Conservation (phyloP, 1,140 invertebrate species). For the Agrilus planipennis region DNA sequence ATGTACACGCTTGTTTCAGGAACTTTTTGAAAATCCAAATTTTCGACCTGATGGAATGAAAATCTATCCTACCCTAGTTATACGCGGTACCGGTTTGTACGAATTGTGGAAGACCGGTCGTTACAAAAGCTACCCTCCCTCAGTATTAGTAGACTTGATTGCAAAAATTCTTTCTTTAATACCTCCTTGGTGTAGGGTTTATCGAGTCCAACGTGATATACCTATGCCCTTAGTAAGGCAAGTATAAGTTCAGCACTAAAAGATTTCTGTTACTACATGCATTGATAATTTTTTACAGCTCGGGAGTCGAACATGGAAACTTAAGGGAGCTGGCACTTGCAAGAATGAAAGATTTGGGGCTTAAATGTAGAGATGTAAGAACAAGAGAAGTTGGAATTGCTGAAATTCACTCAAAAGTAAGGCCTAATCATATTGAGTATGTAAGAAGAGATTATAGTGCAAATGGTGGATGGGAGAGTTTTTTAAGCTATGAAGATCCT, state of each 20-base stretch:
- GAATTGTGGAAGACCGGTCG: constrained; percentile 97
- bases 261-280: neutral
- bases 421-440: constrained; percentile 61
- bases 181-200: constrained; percentile 97
- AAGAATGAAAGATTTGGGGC: constrained; percentile 92
- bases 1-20: too few relatives aligned
- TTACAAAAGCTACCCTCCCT: constrained; percentile 93
- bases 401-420: constrained; percentile 88
- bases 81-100: constrained; percentile 95
- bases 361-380: constrained; percentile 89
- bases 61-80: constrained; percentile 98
- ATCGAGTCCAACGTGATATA: constrained; percentile 96
- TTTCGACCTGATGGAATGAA: constrained; percentile 97
- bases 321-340: constrained; percentile 89
- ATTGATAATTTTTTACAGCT: constrained; percentile 41
- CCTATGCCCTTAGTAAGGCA: constrained; percentile 95
- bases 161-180: constrained; percentile 93
- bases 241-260: constrained; percentile 6
- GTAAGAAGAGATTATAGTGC: constrained; percentile 93
- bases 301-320: constrained; percentile 98
- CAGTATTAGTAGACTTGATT: constrained; percentile 85
- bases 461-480: constrained; percentile 98
- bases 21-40: constrained; percentile 97
- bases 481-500: constrained; percentile 96
- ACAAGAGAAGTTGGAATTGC: constrained; percentile 99